These are phyloP conservation scores for Carassius auratus DNA, from an alignment of 2,113 vertebrate genomes.

Conservation along the genomic window DNA sequence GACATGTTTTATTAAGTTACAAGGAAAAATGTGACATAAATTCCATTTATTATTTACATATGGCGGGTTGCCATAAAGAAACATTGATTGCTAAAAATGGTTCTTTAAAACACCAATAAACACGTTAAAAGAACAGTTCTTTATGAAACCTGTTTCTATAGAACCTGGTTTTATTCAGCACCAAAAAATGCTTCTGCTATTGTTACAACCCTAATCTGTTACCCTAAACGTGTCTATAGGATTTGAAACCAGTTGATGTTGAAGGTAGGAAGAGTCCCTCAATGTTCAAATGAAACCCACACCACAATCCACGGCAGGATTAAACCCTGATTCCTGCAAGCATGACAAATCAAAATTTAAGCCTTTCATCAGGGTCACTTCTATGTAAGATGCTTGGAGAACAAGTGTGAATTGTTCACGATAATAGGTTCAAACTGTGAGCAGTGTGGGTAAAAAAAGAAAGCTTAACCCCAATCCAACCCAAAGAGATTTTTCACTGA, in stretches of 20 bases:
- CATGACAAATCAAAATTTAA: background rate
- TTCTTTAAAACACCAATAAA: too few relatives aligned
- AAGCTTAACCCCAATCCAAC: conserved; percentile 27
- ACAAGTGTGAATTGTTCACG: background rate
- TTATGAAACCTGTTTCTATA: too few relatives aligned
- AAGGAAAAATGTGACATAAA: too few relatives aligned
- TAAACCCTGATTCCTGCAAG: conserved; percentile 12
- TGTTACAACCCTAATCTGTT: too few relatives aligned
- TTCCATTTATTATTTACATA: too few relatives aligned
- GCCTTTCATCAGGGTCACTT: background rate
- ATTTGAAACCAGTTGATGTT: background rate
- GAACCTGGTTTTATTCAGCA: too few relatives aligned
- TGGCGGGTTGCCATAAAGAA: too few relatives aligned
- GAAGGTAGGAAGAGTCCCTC: background rate
- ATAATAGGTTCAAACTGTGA: conserved; percentile 25
- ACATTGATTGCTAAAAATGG: too few relatives aligned
- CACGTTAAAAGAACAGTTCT: too few relatives aligned
- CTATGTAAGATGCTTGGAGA: background rate
- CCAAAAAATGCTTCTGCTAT: too few relatives aligned
- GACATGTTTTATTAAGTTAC: too few relatives aligned
- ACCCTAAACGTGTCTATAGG: background rate
- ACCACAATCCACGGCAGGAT: background rate
- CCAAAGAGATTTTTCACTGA: background rate
- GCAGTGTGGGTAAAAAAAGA: background rate
- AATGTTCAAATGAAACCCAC: background rate